Evolutionary conservation across 2,888 invertebrate genomes (phyloP).

Genomic region (Syrista parreyssii): DNA sequence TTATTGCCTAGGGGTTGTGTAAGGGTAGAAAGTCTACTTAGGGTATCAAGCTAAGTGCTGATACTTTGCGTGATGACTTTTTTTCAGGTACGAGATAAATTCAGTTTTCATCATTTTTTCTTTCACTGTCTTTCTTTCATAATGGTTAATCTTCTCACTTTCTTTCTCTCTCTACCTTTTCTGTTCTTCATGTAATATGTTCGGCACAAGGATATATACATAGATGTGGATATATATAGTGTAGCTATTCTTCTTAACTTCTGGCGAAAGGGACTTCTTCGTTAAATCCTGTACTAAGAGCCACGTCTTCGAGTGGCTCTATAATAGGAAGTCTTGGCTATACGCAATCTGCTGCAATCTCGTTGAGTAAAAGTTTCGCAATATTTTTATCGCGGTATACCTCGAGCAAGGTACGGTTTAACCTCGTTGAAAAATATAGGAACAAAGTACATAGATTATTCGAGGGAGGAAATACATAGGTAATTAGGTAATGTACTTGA

Average conservation of each 20-base stretch:
- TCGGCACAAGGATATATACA: background rate
- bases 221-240: background rate
- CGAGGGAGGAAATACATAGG: background rate
- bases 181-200: background rate
- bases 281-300: background rate
- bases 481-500: background rate
- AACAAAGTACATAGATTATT: background rate
- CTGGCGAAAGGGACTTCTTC: background rate
- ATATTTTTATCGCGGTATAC: background rate
- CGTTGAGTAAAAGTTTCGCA: background rate
- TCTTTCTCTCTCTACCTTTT: background rate
- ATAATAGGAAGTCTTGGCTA: background rate
- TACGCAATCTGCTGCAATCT: background rate
- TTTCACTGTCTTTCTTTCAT: background rate
- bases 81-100: background rate
- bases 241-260: background rate
- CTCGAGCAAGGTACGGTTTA: background rate
- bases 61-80: background rate
- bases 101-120: background rate
- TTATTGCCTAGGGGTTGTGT: background rate
- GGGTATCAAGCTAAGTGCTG: background rate
- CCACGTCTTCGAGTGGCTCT: background rate
- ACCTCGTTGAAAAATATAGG: background rate
- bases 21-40: background rate
- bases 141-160: background rate